Base-by-base conservation (phyloP, 2,888 invertebrate genomes). In the Therioaphis trifolii region DNA sequence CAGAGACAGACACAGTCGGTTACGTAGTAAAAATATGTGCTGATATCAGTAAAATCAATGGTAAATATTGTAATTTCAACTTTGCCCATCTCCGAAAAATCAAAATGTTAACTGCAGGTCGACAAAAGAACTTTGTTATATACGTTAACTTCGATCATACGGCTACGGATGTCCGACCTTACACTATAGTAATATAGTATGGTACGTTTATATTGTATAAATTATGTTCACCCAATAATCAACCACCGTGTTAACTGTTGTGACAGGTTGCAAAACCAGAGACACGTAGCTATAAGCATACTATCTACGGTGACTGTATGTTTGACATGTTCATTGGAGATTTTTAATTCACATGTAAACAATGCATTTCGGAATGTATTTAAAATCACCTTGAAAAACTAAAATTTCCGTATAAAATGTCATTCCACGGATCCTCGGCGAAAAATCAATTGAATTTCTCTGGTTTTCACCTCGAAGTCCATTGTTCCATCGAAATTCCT, bases 381-480 rank as follows among this genome's bases (percentile, higher is more conserved):
- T 58, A n/a, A n/a, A n/a, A 58, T 78, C 21, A 63, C 71, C 72
- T 80, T 61, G 80, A 61, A 61, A 80, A 72, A 29, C 27, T 18
- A 2, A 46, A 80, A 80, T 61, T 29, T 80, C 71, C 82, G 63
- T 49, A 46, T 21, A 72, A 80, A 72, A 52, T 40, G 74, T 66
- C 71, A 35, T 72, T 69, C 61, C 72, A 18, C 68, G 78, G 40
- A 27, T 35, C 61, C 74, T 55, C 29, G 52, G 52, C 11, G 55
- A 69, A 63, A 82, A 71, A 61, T 52, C 63, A 66, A 82, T 82
- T 74, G 21, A 18, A 66, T 82, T 52, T 63, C 63, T 46, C 61
- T 21, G 46, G 58, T 80, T 63, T 80, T 71, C 71, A 46, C 79
- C 69, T 58, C 69, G 58, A 69, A 27, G 29, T 49, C 35, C 35